These are phyloP conservation scores for Eristalis intricaria DNA, from an alignment of 2,888 invertebrate species.

Conservation along the genomic window DNA sequence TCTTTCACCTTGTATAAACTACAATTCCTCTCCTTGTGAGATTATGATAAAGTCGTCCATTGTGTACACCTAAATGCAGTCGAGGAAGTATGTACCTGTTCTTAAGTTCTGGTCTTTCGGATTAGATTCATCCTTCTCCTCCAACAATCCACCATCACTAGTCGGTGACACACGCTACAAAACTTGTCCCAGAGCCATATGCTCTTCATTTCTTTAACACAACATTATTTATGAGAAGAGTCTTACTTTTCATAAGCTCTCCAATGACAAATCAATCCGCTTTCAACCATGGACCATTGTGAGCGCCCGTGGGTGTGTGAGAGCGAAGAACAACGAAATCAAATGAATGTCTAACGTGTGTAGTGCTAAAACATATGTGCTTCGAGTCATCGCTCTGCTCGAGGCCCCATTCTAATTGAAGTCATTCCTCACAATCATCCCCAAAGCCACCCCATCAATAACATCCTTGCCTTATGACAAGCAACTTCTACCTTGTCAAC, in stretches of 20 bases:
- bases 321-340: background rate
- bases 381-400: background rate
- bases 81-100: too few relatives aligned
- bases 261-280: background rate
- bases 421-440: background rate
- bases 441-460: conserved; percentile 1
- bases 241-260: background rate
- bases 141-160: too few relatives aligned
- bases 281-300: background rate
- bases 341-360: background rate
- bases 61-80: too few relatives aligned
- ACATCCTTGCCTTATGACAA: background rate
- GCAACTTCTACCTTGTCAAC: background rate
- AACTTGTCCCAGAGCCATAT: too few relatives aligned
- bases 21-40: too few relatives aligned
- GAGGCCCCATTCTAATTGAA: background rate
- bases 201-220: background rate
- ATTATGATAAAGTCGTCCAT: too few relatives aligned
- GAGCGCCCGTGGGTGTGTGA: background rate
- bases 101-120: too few relatives aligned
- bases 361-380: background rate
- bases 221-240: background rate
- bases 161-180: too few relatives aligned
- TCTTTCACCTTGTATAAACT: too few relatives aligned
- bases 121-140: too few relatives aligned